Evolutionary conservation across 2,888 invertebrate genomes (phyloP).

Genomic region (Teinopalpus imperialis): DNA sequence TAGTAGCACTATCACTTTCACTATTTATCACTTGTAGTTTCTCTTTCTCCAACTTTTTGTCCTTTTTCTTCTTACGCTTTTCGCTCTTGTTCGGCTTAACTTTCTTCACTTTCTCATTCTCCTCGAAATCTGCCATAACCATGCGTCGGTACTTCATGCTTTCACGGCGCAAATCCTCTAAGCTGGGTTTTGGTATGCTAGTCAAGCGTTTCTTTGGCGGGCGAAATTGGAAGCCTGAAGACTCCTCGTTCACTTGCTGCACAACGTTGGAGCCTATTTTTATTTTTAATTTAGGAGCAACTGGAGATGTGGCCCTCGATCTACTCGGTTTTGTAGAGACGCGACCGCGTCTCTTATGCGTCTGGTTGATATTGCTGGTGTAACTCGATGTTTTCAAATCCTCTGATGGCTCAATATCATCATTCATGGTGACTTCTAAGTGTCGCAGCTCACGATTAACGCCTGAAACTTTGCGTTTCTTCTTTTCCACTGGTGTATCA

Average conservation of each 20-base stretch:
- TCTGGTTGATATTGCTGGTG: slow-evolving; percentile 41
- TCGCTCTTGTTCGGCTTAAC: slow-evolving; percentile 64
- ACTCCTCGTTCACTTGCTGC: slow-evolving; percentile 75
- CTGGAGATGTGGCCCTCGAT: slow-evolving; percentile 46
- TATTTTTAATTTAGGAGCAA: slow-evolving; percentile 89
- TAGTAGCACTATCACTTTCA: slow-evolving; percentile 84
- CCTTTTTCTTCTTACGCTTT: slow-evolving; percentile 75
- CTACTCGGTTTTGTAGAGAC: slow-evolving; percentile 48
- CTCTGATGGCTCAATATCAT: slow-evolving; percentile 73
- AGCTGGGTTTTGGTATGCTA: slow-evolving; percentile 83
- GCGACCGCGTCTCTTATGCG: slow-evolving; percentile 59
- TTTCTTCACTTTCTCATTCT: slow-evolving; percentile 82
- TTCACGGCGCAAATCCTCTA: slow-evolving; percentile 91
- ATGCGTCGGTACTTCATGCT: slow-evolving; percentile 93
- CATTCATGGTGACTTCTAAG: slow-evolving; percentile 81
- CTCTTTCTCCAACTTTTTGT: slow-evolving; percentile 80
- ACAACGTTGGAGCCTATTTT: slow-evolving; percentile 85
- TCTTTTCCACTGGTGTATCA: slow-evolving; percentile 86
- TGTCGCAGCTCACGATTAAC: slow-evolving; percentile 84
- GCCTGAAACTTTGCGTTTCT: slow-evolving; percentile 82
- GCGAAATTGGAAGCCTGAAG: slow-evolving; percentile 77
- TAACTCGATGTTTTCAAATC: slow-evolving; percentile 55
- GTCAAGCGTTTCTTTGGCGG: slow-evolving; percentile 92
- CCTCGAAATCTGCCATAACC: slow-evolving; percentile 92
- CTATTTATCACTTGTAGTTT: slow-evolving; percentile 73